Base-by-base conservation (phyloP, 30 jellyfish, hydroid and myxozoan species). In the Nemopilema nomurai region DNA sequence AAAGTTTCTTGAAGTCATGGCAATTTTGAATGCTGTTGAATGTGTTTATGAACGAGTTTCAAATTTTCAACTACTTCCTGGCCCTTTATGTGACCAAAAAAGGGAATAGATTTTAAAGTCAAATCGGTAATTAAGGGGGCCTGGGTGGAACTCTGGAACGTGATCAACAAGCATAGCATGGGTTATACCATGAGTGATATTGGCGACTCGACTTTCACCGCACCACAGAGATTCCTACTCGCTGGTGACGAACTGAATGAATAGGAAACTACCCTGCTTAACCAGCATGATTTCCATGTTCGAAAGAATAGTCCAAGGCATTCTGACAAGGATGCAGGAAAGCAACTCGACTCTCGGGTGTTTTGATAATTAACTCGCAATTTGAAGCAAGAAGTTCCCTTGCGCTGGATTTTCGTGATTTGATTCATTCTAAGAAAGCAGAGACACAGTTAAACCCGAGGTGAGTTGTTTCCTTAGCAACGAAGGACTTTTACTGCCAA, bases 261-360 rank as follows among this genome's bases (percentile, higher is more conserved):
- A 67, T 71, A 31, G 81, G 50, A 67, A 18, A 0, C 67, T 62
- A 57, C 49, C 76, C 69, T 1, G 20, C 51, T 23, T 53, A 24
- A 82, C 62, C 90, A 81, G 90, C 90, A 69, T 53, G 90, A 68
- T 49, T 26, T 71, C 83, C 83, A 81, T 66, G 62, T 81, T 81
- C 19, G 65, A 62, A 77, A 32, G 51, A 26, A 67, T 67, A 23
- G 57, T 41, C 57, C n/a, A n/a, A n/a, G 33, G 69, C 68, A 13
- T 20, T 77, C 21, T 19, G 87, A 25, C 71, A 62, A 29, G 87
- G 57, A 28, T 25, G 76, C 23, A 29, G 41, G 41, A 67, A 33
- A 67, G 30, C 7, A 29, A 33, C 33, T 19, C 33, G 31, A 8
- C 16, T 6, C 27, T 21, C 23, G 33, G 28, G 1, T 71, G 82